phyloP scores from a whole-genome alignment of 2,888 invertebrate species.

The Chironomus tentans region DNA sequence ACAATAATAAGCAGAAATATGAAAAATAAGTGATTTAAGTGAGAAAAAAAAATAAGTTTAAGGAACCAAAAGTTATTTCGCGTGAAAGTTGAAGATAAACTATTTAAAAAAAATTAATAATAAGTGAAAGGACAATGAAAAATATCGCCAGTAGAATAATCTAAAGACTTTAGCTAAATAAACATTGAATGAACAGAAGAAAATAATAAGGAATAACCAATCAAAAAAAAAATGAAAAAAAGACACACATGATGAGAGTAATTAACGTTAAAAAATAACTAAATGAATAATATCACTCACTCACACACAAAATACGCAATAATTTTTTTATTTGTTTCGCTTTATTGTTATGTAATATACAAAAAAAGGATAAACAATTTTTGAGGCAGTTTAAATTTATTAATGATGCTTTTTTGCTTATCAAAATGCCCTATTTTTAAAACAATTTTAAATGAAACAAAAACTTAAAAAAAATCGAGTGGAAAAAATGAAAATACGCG shows the following conservation, averaged over 20 bases:
- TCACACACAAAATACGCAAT: slow-evolving; percentile 27
- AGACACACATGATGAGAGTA: neutral
- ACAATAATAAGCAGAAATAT: neutral
- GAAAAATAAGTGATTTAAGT: neutral
- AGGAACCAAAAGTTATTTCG: neutral
- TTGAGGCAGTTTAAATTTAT: slow-evolving; percentile 27
- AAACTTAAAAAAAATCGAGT: neutral
- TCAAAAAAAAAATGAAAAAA: neutral
- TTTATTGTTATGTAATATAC: slow-evolving; percentile 20
- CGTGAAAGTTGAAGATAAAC: neutral
- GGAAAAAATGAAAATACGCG: neutral
- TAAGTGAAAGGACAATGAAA: slow-evolving; percentile 1
- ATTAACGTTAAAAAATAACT: slow-evolving; percentile 7
- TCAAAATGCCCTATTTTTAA: slow-evolving; percentile 25
- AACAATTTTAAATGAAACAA: neutral
- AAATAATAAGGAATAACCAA: slow-evolving; percentile 8
- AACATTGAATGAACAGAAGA: neutral
- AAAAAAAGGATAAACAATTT: neutral
- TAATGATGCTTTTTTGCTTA: slow-evolving; percentile 27
- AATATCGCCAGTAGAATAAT: slow-evolving; percentile 21
- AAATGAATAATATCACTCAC: slow-evolving; percentile 24
- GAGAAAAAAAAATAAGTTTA: neutral
- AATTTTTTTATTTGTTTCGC: slow-evolving; percentile 27
- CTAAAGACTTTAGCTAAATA: neutral
- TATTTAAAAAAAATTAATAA: neutral